Conservation (phyloP, 1,140 invertebrate species). For the Aphelinus certus region DNA sequence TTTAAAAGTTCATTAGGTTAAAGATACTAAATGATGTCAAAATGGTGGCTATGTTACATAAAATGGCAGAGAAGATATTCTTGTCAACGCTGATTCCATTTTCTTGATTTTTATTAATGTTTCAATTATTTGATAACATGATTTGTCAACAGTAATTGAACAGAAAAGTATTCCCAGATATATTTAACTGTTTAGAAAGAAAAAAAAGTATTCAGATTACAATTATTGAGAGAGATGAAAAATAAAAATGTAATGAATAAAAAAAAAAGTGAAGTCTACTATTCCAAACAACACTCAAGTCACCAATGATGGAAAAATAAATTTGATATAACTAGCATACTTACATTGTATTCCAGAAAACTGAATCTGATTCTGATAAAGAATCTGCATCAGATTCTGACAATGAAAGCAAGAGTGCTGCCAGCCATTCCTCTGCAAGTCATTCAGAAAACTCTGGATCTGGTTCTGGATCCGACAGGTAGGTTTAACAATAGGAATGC, state of each 20-base stretch:
- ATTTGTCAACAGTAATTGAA: background rate
- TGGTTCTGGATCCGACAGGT: constrained; percentile 72
- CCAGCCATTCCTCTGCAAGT: constrained; percentile 70
- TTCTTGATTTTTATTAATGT: background rate
- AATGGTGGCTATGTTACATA: constrained; percentile 47
- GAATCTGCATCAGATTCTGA: constrained; percentile 74
- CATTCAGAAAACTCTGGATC: constrained; percentile 60
- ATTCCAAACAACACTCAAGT: constrained; percentile 55
- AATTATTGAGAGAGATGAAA: constrained; percentile 9
- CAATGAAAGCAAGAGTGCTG: constrained; percentile 72
- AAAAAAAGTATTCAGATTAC: constrained; percentile 1
- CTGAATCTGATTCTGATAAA: constrained; percentile 72
- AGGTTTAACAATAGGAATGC: constrained; percentile 36
- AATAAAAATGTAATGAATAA: background rate
- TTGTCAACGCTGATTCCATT: background rate
- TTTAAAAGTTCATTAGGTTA: too few species aligned
- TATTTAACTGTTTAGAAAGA: background rate
- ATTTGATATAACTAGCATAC: constrained; percentile 4
- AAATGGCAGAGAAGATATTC: constrained; percentile 46
- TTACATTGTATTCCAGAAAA: constrained; percentile 67
- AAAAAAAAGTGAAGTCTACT: constrained; percentile 12
- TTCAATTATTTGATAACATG: background rate
- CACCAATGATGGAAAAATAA: background rate
- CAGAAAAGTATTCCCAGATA: background rate
- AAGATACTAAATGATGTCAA: constrained; percentile 35